A percentile compares a stretch with the other conserved stretches of the same genome.
Conservation (phyloP, 2,113 vertebrate species). For the Petaurus breviceps region DNA sequence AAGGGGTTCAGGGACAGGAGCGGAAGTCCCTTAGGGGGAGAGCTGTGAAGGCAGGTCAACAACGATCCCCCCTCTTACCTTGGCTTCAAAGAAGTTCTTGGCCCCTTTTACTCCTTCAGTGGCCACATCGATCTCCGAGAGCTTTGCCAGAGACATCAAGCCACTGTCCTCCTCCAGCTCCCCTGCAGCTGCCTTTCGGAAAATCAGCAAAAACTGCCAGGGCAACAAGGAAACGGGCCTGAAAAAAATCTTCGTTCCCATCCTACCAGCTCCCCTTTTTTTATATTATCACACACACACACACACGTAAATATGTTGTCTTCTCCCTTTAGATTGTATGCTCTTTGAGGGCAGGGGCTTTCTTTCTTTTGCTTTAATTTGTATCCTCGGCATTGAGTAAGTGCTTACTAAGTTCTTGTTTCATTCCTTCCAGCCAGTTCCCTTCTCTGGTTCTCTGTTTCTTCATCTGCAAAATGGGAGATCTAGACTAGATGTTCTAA, state of each 20-base stretch:
- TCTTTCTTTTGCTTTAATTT: neutral
- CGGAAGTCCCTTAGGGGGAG: neutral
- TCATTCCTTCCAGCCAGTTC: neutral
- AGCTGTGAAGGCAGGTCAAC: neutral
- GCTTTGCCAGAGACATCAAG: conserved; percentile 92
- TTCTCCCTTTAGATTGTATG: neutral
- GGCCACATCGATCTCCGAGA: conserved; percentile 95
- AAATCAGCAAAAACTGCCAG: conserved; percentile 94
- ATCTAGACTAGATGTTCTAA: neutral
- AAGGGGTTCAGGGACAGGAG: neutral
- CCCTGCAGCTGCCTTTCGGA: conserved; percentile 92
- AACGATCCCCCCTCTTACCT: conserved; percentile 83
- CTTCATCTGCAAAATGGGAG: neutral
- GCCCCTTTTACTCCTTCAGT: conserved; percentile 95
- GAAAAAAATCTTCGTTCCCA: neutral
- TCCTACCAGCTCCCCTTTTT: neutral
- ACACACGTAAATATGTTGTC: neutral
- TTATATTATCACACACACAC: no score
- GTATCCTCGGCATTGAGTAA: neutral
- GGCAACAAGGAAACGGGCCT: neutral
- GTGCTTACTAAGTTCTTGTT: neutral
- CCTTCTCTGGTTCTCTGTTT: neutral
- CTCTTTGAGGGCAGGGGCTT: neutral
- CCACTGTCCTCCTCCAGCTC: conserved; percentile 95
- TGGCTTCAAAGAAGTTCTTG: conserved; percentile 97